Evolutionary conservation across 2,113 vertebrate species (phyloP), one percentile per base, ranked within the genome.

Genomic region (Platysteira castanea): DNA sequence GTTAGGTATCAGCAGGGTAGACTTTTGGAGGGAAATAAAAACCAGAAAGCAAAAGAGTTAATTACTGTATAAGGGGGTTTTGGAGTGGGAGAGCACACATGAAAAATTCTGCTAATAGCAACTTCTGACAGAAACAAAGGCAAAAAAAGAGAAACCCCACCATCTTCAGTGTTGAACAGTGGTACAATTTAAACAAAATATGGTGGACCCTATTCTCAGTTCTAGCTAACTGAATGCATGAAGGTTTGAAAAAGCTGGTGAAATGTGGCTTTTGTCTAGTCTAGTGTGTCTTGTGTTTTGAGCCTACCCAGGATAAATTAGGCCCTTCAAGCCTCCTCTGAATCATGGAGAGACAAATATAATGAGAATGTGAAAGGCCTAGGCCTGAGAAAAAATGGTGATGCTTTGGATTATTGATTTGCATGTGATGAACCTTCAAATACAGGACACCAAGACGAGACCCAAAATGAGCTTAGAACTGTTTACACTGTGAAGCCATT

Each of bases 391-490:
- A 89, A 79, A 89, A 47, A 14, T 46, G 6, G 8, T 87, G 18
- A 5, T 49, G 16, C 30, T 91, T 85, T 82, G 26, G 2, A 2
- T 57, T 69, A 54, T 14, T 86, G 46, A 63, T 63, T 33, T 67
- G 10, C 46, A 5, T 64, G 33, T 59, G 68, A n/a, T 87, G 42
- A 61, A 90, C 90, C 44, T 44, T 93, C 84, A 88, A 67, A 84
- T 63, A 44, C 76, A 98, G 97, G 92, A 9, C 96, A 84, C 39
- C 44, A 7, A 53, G 63, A 85, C 53, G 41, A 18, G 46, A 67
- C 42, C 19, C 71, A 61, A 68, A 74, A 57, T 47, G 60, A 84
- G 28, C 65, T 92, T 33, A 68, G 75, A 83, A 54, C 63, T 90
- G 70, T 87, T n/a, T 41, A 50, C 54, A 39, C 30, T 18, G 9